phyloP scores from a whole-genome alignment of 1,140 invertebrate species.

The Sminthurides bifidus region DNA sequence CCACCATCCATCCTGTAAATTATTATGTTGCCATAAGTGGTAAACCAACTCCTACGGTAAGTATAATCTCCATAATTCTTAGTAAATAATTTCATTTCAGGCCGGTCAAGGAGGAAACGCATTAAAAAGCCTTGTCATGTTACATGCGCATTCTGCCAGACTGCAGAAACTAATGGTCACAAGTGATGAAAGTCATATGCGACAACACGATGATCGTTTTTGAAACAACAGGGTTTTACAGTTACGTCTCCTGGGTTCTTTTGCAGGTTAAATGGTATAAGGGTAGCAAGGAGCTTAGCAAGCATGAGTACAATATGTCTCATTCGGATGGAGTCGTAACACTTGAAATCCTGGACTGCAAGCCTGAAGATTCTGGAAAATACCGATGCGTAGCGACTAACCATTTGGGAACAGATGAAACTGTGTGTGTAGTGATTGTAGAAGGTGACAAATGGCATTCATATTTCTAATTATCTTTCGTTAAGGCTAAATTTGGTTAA shows the following conservation, averaged over 20 bases:
- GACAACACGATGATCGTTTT: too few species aligned
- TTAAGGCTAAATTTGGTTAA: too few species aligned
- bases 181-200: too few species aligned
- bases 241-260: too few species aligned
- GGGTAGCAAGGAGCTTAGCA: conserved; percentile 76
- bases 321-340: conserved; percentile 87
- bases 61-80: too few species aligned
- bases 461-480: conserved; percentile 14
- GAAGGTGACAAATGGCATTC: conserved; percentile 55
- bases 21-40: conserved; percentile 93
- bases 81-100: too few species aligned
- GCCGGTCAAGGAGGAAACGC: too few species aligned
- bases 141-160: too few species aligned
- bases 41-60: conserved; percentile 80
- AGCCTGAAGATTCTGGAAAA: conserved; percentile 86
- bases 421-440: conserved; percentile 87
- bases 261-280: conserved; percentile 72
- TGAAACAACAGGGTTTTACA: too few species aligned
- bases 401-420: conserved; percentile 83
- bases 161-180: too few species aligned
- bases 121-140: too few species aligned
- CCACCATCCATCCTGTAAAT: conserved; percentile 73
- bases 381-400: conserved; percentile 90
- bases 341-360: conserved; percentile 90
- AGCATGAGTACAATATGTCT: conserved; percentile 78